These are phyloP conservation scores for Mythimna loreyi DNA, from an alignment of 2,888 invertebrate species.

Conservation along the genomic window DNA sequence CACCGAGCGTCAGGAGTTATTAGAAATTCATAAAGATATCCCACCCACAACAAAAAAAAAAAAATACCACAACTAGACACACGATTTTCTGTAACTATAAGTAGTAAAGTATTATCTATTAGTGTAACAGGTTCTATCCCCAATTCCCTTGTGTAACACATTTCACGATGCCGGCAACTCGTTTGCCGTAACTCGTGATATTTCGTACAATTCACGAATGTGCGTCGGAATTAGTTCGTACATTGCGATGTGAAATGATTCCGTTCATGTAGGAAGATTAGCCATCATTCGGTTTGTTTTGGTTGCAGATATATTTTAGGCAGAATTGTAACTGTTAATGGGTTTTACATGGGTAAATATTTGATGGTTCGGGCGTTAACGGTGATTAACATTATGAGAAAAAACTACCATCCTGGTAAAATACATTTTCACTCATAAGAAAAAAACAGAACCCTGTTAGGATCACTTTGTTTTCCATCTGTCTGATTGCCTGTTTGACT, in stretches of 20 bases:
- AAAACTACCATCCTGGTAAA: neutral
- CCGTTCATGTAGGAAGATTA: constrained; percentile 19
- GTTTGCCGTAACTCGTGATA: constrained; percentile 27
- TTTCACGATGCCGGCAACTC: constrained; percentile 40
- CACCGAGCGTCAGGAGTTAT: too few relatives aligned
- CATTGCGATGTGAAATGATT: constrained; percentile 22
- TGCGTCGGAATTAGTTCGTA: constrained; percentile 38
- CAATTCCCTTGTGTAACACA: constrained; percentile 27
- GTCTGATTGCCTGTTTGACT: too few relatives aligned
- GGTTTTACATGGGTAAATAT: neutral
- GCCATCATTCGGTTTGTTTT: constrained; percentile 17
- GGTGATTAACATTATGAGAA: neutral
- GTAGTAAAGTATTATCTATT: neutral
- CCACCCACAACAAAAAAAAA: too few relatives aligned
- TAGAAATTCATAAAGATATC: too few relatives aligned
- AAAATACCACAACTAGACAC: too few relatives aligned
- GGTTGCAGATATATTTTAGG: neutral
- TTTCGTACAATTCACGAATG: constrained; percentile 22
- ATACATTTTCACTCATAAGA: too few relatives aligned
- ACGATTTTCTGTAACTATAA: neutral
- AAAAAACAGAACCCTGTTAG: too few relatives aligned
- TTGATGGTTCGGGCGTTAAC: neutral
- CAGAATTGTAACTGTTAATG: neutral
- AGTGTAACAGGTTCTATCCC: neutral
- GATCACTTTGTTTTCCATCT: too few relatives aligned